phyloP scores from a whole-genome alignment of 64 coral and sea anemone genomes.

The Montipora cactus region DNA sequence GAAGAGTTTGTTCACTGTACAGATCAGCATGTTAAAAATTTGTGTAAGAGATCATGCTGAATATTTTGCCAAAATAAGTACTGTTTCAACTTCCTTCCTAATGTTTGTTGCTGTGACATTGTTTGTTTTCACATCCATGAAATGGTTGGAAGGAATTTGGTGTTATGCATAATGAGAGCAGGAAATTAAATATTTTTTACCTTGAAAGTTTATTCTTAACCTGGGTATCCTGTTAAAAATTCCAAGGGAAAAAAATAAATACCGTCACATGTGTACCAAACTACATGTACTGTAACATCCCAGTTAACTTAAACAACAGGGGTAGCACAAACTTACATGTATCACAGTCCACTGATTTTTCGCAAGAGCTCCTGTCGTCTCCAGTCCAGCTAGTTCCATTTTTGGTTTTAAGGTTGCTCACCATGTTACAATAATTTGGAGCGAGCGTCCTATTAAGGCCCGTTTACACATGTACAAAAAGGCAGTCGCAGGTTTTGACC shows the following conservation, averaged over 20 bases:
- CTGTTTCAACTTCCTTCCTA: not conserved
- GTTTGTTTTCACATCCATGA: not conserved
- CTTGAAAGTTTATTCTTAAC: not conserved
- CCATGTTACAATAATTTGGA: too few relatives aligned
- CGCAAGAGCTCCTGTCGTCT: too few relatives aligned
- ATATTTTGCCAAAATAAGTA: conserved; percentile 42
- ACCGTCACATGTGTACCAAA: not conserved
- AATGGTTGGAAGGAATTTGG: not conserved
- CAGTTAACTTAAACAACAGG: too few relatives aligned
- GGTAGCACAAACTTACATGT: too few relatives aligned
- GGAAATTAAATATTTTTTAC: conserved; percentile 45
- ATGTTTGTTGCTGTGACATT: conserved; percentile 19
- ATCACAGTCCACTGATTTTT: too few relatives aligned
- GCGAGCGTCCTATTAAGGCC: too few relatives aligned
- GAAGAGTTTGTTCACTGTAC: conserved; percentile 46
- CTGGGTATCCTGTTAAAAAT: not conserved
- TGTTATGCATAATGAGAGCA: conserved; percentile 14
- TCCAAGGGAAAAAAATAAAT: not conserved
- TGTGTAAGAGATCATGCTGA: conserved; percentile 30
- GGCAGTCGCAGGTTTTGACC: too few relatives aligned
- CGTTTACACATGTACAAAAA: too few relatives aligned
- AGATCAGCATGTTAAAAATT: conserved; percentile 30
- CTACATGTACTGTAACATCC: too few relatives aligned
- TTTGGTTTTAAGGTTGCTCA: too few relatives aligned
- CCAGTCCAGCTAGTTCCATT: too few relatives aligned